Percentiles rank a stretch among this genome's conserved stretches.
phyloP scores from a whole-genome alignment of 2,113 vertebrate species.

The Sapayoa aenigma region DNA sequence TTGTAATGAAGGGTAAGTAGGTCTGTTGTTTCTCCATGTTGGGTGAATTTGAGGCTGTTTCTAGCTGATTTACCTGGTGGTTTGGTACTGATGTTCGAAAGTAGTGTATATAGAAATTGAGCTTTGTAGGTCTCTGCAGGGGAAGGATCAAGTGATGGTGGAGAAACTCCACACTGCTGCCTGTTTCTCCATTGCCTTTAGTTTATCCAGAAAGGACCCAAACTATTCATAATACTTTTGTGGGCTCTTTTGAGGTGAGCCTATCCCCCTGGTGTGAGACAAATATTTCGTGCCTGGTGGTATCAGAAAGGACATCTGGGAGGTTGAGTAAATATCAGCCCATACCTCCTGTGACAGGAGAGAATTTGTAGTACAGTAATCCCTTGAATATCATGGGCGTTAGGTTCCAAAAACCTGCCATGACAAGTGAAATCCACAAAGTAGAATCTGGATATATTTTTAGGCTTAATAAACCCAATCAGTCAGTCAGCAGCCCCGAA shows the following conservation, averaged over 20 bases:
- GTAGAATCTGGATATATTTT: too few species aligned
- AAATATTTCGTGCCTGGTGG: not conserved
- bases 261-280: accelerated
- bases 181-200: not conserved
- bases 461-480: too few species aligned
- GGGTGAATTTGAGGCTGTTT: not conserved
- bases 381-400: too few species aligned
- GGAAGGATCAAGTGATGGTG: not conserved
- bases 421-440: too few species aligned
- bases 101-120: not conserved
- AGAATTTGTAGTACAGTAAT: not conserved
- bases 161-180: not conserved
- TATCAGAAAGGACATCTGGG: not conserved
- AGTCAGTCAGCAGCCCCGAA: too few species aligned
- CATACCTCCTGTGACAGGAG: not conserved
- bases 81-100: not conserved
- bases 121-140: not conserved
- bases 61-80: not conserved
- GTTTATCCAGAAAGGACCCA: not conserved
- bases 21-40: not conserved
- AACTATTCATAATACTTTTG: not conserved
- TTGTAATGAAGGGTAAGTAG: not conserved
- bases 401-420: too few species aligned
- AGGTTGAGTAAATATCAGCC: not conserved
- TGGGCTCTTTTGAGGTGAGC: not conserved